Evolutionary conservation across 1,140 invertebrate genomes (phyloP).

Genomic region (Drosophila erecta): DNA sequence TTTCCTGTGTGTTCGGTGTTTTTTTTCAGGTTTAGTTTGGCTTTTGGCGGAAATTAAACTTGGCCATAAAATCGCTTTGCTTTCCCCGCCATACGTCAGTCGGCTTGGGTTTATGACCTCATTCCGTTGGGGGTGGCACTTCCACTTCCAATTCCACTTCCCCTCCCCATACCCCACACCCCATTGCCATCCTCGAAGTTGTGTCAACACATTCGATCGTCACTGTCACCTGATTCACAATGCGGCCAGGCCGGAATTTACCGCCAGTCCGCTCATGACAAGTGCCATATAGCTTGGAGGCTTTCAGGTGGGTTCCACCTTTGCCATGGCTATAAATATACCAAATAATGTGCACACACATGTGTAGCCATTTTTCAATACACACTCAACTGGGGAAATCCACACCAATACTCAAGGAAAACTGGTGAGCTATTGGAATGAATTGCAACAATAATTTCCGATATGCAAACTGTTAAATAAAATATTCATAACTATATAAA

Average conservation of each 20-base stretch:
- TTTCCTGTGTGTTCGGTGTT: slow-evolving; percentile 24
- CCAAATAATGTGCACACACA: not conserved
- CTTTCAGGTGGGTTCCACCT: slow-evolving; percentile 30
- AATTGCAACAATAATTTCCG: no score
- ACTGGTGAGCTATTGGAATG: no score
- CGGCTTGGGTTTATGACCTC: slow-evolving; percentile 58
- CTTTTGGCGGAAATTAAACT: slow-evolving; percentile 64
- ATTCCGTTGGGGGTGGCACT: slow-evolving; percentile 67
- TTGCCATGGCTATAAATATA: slow-evolving; percentile 11
- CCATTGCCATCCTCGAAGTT: slow-evolving; percentile 27
- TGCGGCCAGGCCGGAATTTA: not conserved
- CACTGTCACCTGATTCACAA: slow-evolving; percentile 72
- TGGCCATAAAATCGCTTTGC: slow-evolving; percentile 50
- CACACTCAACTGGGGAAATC: slow-evolving; percentile 5
- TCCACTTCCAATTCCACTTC: slow-evolving; percentile 22
- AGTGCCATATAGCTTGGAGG: slow-evolving; percentile 41
- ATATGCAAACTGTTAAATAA: no score
- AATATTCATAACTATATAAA: no score
- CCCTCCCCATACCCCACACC: not conserved
- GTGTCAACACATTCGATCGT: slow-evolving; percentile 67
- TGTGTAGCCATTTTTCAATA: not conserved
- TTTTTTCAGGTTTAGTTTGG: slow-evolving; percentile 22
- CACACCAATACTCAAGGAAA: not conserved
- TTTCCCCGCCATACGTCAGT: slow-evolving; percentile 47
- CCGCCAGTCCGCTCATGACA: slow-evolving; percentile 34